These are phyloP conservation scores for Leptopilina clavipes DNA, from an alignment of 1,140 invertebrate genomes.

Conservation along the genomic window DNA sequence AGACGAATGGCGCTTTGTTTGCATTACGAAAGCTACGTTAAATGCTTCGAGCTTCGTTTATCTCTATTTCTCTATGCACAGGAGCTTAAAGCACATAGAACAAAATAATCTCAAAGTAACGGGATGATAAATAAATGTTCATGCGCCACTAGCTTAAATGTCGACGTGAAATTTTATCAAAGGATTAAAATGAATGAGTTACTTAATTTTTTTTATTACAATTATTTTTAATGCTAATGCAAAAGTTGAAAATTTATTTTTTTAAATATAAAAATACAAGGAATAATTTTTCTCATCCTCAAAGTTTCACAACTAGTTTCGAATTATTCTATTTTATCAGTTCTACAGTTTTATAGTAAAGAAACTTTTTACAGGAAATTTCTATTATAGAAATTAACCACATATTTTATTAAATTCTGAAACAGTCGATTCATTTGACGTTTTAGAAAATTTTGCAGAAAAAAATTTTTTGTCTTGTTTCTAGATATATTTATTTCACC, in stretches of 20 bases:
- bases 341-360: no score
- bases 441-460: no score
- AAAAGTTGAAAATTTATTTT: background rate
- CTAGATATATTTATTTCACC: no score
- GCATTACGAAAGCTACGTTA: constrained; percentile 33
- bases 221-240: background rate
- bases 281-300: no score
- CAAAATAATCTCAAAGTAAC: constrained; percentile 30
- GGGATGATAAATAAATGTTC: constrained; percentile 31
- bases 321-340: no score
- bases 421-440: no score
- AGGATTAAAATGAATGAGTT: constrained; percentile 21
- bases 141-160: constrained; percentile 1
- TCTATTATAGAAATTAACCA: no score
- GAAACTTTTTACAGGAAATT: no score
- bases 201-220: background rate
- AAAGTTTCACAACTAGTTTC: no score
- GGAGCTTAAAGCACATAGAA: constrained; percentile 20
- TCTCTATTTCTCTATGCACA: constrained; percentile 31
- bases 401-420: no score
- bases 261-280: background rate
- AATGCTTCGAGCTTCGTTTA: constrained; percentile 32
- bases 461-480: no score
- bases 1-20: constrained; percentile 31
- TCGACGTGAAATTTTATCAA: constrained; percentile 19